Base-by-base conservation (phyloP, 2,113 vertebrate species). In the Anguilla japonica region DNA sequence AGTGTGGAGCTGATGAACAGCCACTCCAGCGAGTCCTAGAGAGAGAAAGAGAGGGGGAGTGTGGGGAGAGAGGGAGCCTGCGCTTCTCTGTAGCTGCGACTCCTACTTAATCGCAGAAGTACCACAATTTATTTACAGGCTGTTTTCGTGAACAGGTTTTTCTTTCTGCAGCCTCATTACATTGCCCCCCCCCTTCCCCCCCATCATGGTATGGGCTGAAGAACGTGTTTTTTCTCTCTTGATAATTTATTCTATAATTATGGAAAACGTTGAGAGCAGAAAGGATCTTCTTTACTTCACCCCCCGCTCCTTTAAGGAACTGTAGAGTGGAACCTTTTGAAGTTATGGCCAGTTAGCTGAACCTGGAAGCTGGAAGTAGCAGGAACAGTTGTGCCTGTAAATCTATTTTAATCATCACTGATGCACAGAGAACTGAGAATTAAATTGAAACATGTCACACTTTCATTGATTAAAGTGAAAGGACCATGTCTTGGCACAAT, bases 41-140 rank as follows among this genome's bases (percentile, higher is more conserved):
- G 50, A 14, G 50, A 53, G 50, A 46, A 46, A 8, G 50, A 53
- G 50, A 11, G 50, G 50, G 50, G 4, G 60, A 67, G 60, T 26
- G 60, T 6, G 22, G 22, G 60, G 60, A 8, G 20, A 22, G 20
- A 40, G 29, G 20, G 41, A 53, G 71, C 15, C 88, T 87, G 50
- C 85, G 80, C 71, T 39, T 91, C 90, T 63, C 57, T 83, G 60
- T 78, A 8, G 4, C n/a, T 92, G 83, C 56, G 15, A 50, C 53
- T 84, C 50, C 57, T 63, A 63, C 8, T 87, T 92, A 86, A 88
- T 83, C 89, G 90, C 91, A 91, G 93, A 93, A 92, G 88, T 88
- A 88, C 87, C 89, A 90, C 91, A 92, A 91, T 93, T 93, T 94
- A 92, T 93, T 93, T 93, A 90, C 90, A 94, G 92, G 95, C 95